Evolutionary conservation across 1,140 invertebrate genomes (phyloP).

Genomic region (Nixonia krombeini): DNA sequence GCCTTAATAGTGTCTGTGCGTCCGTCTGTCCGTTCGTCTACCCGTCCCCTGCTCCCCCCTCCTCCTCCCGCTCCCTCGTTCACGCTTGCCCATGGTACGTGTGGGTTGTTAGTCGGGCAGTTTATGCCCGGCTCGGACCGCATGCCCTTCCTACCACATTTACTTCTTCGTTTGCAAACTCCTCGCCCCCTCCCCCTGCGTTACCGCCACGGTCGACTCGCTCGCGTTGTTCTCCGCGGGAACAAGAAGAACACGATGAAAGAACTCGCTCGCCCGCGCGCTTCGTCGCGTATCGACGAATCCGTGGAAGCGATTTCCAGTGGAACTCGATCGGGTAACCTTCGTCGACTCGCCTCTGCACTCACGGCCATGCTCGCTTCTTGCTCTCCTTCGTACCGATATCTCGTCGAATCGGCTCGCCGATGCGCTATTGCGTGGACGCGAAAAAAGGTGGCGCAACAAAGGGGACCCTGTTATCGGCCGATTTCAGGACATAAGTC

Average conservation of each 20-base stretch:
- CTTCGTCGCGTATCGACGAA: constrained; percentile 41
- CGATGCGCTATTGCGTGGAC: constrained; percentile 37
- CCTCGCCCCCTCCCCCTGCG: constrained; percentile 4
- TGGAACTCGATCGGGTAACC: constrained; percentile 46
- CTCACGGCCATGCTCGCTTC: constrained; percentile 39
- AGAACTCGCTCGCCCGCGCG: constrained; percentile 42
- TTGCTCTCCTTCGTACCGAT: constrained; percentile 46
- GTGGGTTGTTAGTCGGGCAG: constrained; percentile 66
- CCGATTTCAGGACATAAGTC: neutral
- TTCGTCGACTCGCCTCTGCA: constrained; percentile 38
- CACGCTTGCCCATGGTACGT: constrained; percentile 52
- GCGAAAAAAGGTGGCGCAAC: constrained; percentile 26
- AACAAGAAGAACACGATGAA: constrained; percentile 23
- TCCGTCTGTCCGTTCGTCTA: constrained; percentile 46
- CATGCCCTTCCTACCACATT: constrained; percentile 53
- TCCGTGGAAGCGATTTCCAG: constrained; percentile 47
- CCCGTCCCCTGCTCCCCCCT: constrained; percentile 22
- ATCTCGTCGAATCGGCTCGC: constrained; percentile 41
- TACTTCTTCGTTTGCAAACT: constrained; percentile 53
- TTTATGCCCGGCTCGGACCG: constrained; percentile 58
- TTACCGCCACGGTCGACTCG: constrained; percentile 9
- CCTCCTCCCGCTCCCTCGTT: constrained; percentile 25
- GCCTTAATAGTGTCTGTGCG: constrained; percentile 63
- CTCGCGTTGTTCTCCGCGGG: constrained; percentile 34
- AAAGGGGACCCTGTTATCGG: constrained; percentile 30